phyloP scores from a whole-genome alignment of 2,113 vertebrate genomes.

The Rafetus swinhoei region DNA sequence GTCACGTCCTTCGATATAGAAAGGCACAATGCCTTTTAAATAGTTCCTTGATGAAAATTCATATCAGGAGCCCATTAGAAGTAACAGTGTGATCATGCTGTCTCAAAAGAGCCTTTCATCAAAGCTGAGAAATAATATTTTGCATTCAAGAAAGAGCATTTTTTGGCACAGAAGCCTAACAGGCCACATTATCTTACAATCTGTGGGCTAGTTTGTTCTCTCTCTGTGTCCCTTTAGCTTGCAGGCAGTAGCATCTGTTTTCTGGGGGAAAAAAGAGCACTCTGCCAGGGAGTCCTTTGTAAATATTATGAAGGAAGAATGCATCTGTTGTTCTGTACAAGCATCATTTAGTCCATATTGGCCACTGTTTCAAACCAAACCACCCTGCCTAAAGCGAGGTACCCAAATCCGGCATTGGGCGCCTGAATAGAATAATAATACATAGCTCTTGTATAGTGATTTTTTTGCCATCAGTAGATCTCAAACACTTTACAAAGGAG shows the following conservation, averaged over 20 bases:
- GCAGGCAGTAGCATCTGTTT: constrained; percentile 20
- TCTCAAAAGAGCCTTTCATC: neutral
- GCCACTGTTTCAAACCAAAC: neutral
- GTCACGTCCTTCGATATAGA: constrained; percentile 4
- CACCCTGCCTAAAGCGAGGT: neutral
- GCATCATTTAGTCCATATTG: neutral
- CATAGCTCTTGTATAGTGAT: neutral
- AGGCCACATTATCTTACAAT: neutral
- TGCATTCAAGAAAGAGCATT: neutral
- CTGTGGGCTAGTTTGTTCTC: neutral
- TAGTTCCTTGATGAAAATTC: constrained; percentile 50
- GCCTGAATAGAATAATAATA: neutral
- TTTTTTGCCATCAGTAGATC: neutral
- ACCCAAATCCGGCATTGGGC: neutral
- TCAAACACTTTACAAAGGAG: neutral
- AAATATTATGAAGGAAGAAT: neutral
- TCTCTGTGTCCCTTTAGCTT: neutral
- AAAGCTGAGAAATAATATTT: neutral
- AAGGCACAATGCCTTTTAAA: constrained; percentile 10
- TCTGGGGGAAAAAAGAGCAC: neutral
- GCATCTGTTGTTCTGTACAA: neutral
- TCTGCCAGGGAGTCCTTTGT: constrained; percentile 9
- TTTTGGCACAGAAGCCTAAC: neutral
- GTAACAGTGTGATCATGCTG: neutral
- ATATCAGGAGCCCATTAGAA: constrained; percentile 24